Percentiles rank a stretch among this genome's conserved stretches.
These are phyloP conservation scores for Luffia ferchaultella DNA, from an alignment of 2,888 invertebrate genomes.

Conservation along the genomic window DNA sequence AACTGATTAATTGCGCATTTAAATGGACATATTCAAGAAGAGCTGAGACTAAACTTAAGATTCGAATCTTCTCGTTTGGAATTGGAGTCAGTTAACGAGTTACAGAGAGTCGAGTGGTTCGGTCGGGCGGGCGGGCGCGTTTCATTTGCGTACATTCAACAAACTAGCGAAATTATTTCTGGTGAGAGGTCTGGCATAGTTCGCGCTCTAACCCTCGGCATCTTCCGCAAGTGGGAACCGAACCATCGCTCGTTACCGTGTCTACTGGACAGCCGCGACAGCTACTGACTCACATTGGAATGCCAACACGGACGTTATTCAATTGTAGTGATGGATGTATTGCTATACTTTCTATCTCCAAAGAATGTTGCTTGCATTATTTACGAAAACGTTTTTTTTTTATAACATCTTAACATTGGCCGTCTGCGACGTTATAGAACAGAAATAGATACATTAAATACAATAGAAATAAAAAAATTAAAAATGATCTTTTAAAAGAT, in stretches of 20 bases:
- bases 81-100: slow-evolving; percentile 32
- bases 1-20: neutral
- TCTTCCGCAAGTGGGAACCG: slow-evolving; percentile 22
- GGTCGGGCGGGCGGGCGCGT: slow-evolving; percentile 14
- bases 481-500: too few species aligned
- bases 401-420: too few species aligned
- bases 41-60: neutral
- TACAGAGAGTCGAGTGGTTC: slow-evolving; percentile 18
- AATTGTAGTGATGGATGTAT: too few species aligned
- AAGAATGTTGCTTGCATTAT: too few species aligned
- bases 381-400: too few species aligned
- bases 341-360: too few species aligned
- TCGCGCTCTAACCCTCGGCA: slow-evolving; percentile 25
- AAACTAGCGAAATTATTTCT: slow-evolving; percentile 41
- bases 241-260: slow-evolving; percentile 32
- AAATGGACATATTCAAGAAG: neutral
- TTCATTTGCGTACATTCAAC: slow-evolving; percentile 37
- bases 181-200: slow-evolving; percentile 31
- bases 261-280: slow-evolving; percentile 31
- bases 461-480: too few species aligned
- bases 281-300: too few species aligned
- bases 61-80: neutral
- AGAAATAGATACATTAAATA: too few species aligned
- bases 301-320: too few species aligned
- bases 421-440: too few species aligned